Evolutionary conservation across 2,113 vertebrate genomes (phyloP).

Genomic region (Poeciliopsis retropinna): DNA sequence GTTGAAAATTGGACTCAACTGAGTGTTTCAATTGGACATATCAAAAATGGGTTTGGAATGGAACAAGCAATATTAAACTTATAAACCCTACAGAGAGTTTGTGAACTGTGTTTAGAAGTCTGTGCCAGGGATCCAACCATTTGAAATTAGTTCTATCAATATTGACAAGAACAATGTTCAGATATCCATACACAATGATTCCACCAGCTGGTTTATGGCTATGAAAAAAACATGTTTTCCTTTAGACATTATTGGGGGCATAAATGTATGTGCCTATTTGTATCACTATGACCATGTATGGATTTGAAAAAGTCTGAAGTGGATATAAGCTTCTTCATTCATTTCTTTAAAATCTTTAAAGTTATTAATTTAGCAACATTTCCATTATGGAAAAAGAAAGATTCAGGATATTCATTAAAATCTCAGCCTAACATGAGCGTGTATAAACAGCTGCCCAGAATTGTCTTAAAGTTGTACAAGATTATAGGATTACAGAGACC

Average conservation of each 20-base stretch:
- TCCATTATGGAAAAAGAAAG: neutral
- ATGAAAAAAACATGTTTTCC: too few relatives aligned
- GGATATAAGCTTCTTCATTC: neutral
- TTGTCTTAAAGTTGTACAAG: neutral
- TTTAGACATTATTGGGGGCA: too few relatives aligned
- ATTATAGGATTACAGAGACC: neutral
- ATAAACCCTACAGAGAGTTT: too few relatives aligned
- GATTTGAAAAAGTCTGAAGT: neutral
- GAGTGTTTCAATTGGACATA: too few relatives aligned
- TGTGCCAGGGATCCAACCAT: neutral
- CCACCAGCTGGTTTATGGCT: too few relatives aligned
- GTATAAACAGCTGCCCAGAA: neutral
- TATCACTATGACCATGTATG: neutral
- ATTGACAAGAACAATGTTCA: neutral
- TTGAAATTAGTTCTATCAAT: neutral
- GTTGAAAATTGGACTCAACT: too few relatives aligned
- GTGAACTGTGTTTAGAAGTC: too few relatives aligned
- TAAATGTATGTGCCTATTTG: too few relatives aligned
- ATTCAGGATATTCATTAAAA: neutral
- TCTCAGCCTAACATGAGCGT: neutral
- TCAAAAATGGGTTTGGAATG: too few relatives aligned
- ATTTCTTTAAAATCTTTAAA: neutral
- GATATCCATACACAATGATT: too few relatives aligned
- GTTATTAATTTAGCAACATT: neutral
- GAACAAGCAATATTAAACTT: too few relatives aligned